Percentiles rank a stretch among this genome's conserved stretches.
These are phyloP conservation scores for Anniella stebbinsi DNA, from an alignment of 2,797 vertebrate genomes.

Conservation along the genomic window DNA sequence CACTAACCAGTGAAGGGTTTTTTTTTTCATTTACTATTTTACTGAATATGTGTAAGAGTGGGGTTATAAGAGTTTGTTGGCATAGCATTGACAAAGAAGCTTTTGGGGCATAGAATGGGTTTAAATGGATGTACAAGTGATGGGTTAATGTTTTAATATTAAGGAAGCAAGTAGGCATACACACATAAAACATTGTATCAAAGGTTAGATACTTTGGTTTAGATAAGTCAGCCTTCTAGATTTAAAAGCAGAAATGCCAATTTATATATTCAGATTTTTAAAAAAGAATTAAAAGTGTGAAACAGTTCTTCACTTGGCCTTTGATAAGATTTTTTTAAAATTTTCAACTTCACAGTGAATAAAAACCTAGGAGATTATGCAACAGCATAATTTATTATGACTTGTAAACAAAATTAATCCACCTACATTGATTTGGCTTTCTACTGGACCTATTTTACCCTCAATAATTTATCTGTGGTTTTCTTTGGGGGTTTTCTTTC, in stretches of 20 bases:
- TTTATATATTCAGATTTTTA: neutral
- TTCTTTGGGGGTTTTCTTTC: conserved; percentile 55
- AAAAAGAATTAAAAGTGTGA: neutral
- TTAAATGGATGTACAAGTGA: too few relatives aligned
- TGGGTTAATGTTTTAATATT: too few relatives aligned
- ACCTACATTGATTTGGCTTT: conserved; percentile 54
- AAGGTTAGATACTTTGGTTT: too few relatives aligned
- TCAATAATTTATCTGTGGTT: conserved; percentile 39
- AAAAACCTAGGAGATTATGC: neutral
- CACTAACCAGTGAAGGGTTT: too few relatives aligned
- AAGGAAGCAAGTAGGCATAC: too few relatives aligned
- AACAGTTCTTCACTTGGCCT: neutral
- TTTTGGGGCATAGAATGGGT: too few relatives aligned
- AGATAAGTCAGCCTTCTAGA: neutral
- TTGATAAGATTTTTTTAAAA: neutral
- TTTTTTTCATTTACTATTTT: too few relatives aligned
- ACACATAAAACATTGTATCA: too few relatives aligned
- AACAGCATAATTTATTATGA: neutral
- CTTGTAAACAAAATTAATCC: conserved; percentile 53
- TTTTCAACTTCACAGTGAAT: neutral
- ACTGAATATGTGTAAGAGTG: too few relatives aligned
- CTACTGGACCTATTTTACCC: conserved; percentile 51
- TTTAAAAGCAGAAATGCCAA: neutral
- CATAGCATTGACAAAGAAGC: too few relatives aligned
- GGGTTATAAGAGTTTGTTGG: too few relatives aligned